Evolutionary conservation across 2,113 vertebrate species (phyloP).

Genomic region (Thunnus thynnus): DNA sequence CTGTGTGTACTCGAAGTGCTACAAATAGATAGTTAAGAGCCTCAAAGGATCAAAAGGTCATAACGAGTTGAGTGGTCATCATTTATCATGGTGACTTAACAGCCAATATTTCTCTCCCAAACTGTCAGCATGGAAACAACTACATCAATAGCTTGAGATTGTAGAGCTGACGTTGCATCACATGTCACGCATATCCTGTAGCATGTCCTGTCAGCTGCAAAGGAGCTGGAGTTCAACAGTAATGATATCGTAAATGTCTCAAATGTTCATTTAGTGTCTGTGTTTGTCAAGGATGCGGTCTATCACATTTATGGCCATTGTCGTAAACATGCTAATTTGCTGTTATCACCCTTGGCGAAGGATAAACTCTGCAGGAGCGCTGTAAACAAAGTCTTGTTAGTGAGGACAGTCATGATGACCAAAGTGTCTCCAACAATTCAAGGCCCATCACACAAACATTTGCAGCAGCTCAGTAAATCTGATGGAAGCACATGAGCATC

Average conservation of each 20-base stretch:
- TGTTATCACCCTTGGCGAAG: conserved; percentile 43
- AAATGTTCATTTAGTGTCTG: conserved; percentile 32
- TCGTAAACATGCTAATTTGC: conserved; percentile 59
- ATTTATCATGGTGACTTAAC: not conserved
- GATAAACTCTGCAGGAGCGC: conserved; percentile 5
- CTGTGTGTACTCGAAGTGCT: not conserved
- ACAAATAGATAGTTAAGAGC: conserved; percentile 4
- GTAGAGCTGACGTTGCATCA: conserved; percentile 3
- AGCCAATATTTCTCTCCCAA: not conserved
- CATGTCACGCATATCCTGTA: not conserved
- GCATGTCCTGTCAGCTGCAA: not conserved
- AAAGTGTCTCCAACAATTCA: conserved; percentile 6
- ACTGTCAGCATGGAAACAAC: not conserved
- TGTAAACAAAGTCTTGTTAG: conserved; percentile 31
- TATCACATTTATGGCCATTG: conserved; percentile 49
- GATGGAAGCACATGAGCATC: not conserved
- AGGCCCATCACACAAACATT: not conserved
- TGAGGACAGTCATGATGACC: conserved; percentile 9
- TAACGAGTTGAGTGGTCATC: not conserved
- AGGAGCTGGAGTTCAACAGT: conserved; percentile 1
- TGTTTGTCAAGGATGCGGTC: conserved; percentile 47
- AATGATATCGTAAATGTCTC: conserved; percentile 44
- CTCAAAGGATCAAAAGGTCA: conserved; percentile 6
- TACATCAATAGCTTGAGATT: not conserved
- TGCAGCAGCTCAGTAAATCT: conserved; percentile 9